Conservation (phyloP, 2,113 vertebrate species). For the Recurvirostra avosetta region DNA sequence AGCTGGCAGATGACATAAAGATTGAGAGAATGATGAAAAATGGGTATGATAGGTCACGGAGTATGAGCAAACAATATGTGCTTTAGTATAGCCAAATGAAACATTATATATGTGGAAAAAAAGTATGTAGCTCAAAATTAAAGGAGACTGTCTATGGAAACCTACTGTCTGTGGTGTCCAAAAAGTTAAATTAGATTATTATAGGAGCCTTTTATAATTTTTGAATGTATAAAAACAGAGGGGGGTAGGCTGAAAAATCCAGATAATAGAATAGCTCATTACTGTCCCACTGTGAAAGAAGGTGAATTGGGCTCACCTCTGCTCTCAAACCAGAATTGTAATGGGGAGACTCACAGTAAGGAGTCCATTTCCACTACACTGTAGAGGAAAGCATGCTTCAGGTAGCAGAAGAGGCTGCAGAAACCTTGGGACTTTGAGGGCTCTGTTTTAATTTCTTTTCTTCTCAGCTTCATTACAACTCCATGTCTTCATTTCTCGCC, state of each 20-base stretch:
- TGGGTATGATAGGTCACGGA: background rate
- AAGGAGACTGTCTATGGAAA: background rate
- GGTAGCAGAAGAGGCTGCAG: background rate
- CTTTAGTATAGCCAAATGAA: background rate
- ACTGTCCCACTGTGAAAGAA: background rate
- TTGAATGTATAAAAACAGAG: background rate
- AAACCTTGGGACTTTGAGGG: background rate
- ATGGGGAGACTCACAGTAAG: background rate
- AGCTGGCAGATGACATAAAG: background rate
- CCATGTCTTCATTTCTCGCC: background rate
- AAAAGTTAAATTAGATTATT: background rate
- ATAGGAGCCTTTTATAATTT: background rate
- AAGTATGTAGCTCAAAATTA: background rate
- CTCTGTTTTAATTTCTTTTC: background rate
- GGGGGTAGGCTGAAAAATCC: background rate
- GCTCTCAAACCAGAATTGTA: background rate
- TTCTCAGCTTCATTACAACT: background rate
- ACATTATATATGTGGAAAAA: background rate
- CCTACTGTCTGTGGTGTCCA: background rate
- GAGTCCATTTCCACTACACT: background rate
- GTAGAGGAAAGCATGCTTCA: background rate
- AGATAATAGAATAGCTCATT: background rate
- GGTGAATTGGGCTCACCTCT: background rate
- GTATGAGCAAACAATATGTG: background rate
- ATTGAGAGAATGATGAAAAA: background rate